phyloP scores from a whole-genome alignment of 2,797 vertebrate genomes.

The Mus minutoides region DNA sequence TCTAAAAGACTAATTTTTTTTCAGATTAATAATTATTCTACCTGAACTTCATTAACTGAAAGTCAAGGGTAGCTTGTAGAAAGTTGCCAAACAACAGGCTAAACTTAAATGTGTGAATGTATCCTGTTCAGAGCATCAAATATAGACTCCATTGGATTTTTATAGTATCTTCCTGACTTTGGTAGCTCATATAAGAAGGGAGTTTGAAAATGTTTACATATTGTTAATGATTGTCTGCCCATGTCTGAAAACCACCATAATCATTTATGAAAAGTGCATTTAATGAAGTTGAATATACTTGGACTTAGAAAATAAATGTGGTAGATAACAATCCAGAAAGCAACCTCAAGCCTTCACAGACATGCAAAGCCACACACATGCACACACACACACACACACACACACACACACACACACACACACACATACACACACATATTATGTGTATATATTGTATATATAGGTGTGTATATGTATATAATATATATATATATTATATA shows the following conservation, averaged over 20 bases:
- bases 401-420: neutral
- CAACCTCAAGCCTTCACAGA: neutral
- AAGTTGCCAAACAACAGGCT: neutral
- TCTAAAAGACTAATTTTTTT: neutral
- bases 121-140: neutral
- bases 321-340: neutral
- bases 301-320: neutral
- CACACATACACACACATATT: neutral
- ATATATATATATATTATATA: too few relatives aligned
- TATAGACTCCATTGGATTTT: neutral
- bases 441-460: too few relatives aligned
- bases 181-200: neutral
- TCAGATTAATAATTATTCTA: neutral
- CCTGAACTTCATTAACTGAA: neutral
- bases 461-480: too few relatives aligned
- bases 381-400: neutral
- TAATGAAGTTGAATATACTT: neutral
- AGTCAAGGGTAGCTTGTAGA: neutral
- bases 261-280: neutral
- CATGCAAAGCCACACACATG: neutral
- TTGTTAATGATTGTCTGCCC: neutral
- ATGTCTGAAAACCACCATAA: neutral
- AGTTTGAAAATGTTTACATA: neutral
- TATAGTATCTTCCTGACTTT: neutral
- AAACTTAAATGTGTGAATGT: neutral